Evolutionary conservation across 2,888 invertebrate genomes (phyloP).

Genomic region (Apamea anceps): DNA sequence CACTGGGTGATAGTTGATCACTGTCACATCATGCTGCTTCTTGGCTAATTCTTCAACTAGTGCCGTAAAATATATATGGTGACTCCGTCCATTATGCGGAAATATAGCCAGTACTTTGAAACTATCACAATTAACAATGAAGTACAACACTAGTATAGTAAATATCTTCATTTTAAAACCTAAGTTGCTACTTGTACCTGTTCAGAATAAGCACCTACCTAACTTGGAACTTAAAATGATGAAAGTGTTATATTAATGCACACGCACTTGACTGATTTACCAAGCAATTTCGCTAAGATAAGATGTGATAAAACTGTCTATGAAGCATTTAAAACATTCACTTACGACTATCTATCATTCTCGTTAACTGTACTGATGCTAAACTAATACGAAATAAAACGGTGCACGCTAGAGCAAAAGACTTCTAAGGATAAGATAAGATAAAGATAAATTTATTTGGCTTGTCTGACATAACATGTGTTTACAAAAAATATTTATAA

Average conservation of each 20-base stretch:
- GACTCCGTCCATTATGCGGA: slow-evolving; percentile 74
- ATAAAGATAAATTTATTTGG: slow-evolving; percentile 1
- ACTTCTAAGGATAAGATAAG: slow-evolving; percentile 13
- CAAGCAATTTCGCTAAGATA: not conserved
- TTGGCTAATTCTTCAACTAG: slow-evolving; percentile 71
- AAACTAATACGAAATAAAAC: slow-evolving; percentile 4
- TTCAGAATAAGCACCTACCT: not conserved
- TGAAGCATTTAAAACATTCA: slow-evolving; percentile 2
- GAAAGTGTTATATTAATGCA: not conserved
- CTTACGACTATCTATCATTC: slow-evolving; percentile 1
- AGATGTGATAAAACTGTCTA: not conserved
- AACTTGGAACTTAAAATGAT: not conserved
- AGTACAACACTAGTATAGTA: slow-evolving; percentile 31
- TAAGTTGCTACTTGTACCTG: not conserved
- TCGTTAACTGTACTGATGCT: not conserved
- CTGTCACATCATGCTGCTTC: slow-evolving; percentile 76
- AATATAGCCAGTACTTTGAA: slow-evolving; percentile 73
- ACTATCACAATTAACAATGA: slow-evolving; percentile 40
- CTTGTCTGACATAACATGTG: not conserved
- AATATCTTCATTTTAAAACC: slow-evolving; percentile 39
- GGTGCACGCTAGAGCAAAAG: not conserved
- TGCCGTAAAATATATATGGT: slow-evolving; percentile 66
- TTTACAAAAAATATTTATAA: not conserved
- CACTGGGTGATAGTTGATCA: slow-evolving; percentile 77
- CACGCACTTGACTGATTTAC: slow-evolving; percentile 14